Evolutionary conservation across 1,140 invertebrate species (phyloP), one percentile per base, ranked within the genome.

Genomic region (Atopsyche davidsoni): DNA sequence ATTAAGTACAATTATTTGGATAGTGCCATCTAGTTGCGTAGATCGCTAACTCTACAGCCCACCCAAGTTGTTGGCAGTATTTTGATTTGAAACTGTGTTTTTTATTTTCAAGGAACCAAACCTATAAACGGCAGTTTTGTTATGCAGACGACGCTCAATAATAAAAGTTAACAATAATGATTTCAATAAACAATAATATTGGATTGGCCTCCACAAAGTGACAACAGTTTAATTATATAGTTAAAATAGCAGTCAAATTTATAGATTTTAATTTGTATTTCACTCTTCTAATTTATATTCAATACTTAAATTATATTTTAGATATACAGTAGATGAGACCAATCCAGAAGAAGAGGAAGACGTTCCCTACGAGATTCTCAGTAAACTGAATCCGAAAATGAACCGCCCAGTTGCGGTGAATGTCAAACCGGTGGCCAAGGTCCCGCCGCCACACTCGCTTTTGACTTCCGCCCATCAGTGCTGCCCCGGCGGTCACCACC

Each of bases 341-440:
- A 76, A 74, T n/a, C 76, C 76, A 6, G 69, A 75, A 55, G 64
- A 74, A 13, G 62, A 73, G 18, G 68, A 75, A 50, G 60, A 68
- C 35, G 66, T 66, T 38, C 69, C 74, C 17, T 78, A 77, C 62
- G 67, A 76, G 59, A 79, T 79, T 46, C 60, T 78, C 46, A 76
- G 75, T 58, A 79, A 79, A 65, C 25, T 32, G 16, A 57, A 57
- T 50, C 55, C 55, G 16, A 67, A 35, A 70, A 71, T 60, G 67
- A 68, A 57, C 21, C 34, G 43, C 14, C 28, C 42, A 11, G 19
- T 42, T 4, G 14, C 48, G 4, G 7, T 41, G 3, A 24, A 32
- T 16, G 38, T 34, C 17, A 47, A 47, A 18, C 22, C 42, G 34
- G 22, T 40, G 1, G 23, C 45, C 1, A 39, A 44, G 14, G 45